Evolutionary conservation across 2,888 invertebrate genomes (phyloP).

Genomic region (Lycophotia porphyrea): DNA sequence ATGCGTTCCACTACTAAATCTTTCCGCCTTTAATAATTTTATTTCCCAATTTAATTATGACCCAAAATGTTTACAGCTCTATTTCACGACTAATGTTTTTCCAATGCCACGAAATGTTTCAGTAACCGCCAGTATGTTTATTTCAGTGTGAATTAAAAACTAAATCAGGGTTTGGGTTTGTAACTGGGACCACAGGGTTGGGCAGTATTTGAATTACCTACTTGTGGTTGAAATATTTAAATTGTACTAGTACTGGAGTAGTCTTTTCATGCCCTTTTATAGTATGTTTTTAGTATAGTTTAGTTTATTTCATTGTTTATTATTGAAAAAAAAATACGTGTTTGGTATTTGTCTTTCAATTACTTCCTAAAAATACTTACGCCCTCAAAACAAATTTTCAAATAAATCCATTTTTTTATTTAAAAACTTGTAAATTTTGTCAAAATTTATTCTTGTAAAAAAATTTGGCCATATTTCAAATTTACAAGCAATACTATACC

Average conservation of each 20-base stretch:
- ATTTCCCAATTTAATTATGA: constrained; percentile 40
- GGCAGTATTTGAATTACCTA: background rate
- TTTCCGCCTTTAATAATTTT: constrained; percentile 25
- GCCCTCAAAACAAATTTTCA: background rate
- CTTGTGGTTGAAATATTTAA: too few relatives aligned
- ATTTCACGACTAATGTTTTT: constrained; percentile 37
- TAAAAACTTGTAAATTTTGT: background rate
- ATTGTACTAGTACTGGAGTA: too few relatives aligned
- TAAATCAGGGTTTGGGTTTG: constrained; percentile 26
- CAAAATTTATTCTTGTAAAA: background rate
- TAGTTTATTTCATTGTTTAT: too few relatives aligned
- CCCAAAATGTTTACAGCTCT: constrained; percentile 31
- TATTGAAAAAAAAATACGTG: background rate
- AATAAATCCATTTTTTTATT: background rate
- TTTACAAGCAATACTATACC: background rate
- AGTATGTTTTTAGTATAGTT: too few relatives aligned
- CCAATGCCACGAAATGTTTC: constrained; percentile 22
- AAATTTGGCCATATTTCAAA: background rate
- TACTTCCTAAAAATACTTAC: background rate
- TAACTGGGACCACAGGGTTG: constrained; percentile 39
- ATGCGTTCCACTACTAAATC: background rate
- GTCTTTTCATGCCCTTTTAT: too few relatives aligned
- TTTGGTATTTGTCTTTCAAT: background rate
- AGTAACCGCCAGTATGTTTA: constrained; percentile 28
- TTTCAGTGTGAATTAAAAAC: constrained; percentile 37